Base-by-base conservation (phyloP, 2,888 invertebrate species). In the Drosophila pegasa region DNA sequence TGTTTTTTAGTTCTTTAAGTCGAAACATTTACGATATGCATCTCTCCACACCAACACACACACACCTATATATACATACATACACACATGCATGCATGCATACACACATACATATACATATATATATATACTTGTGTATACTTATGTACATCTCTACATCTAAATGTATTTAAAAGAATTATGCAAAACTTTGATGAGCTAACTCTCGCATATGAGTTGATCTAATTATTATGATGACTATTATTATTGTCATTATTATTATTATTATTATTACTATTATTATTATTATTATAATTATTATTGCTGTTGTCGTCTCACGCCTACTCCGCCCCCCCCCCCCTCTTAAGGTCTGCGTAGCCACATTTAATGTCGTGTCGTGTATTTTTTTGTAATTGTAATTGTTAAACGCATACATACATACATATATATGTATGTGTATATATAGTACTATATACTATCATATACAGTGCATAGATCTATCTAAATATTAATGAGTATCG, bases 1-100 rank as follows among this genome's bases (percentile, higher is more conserved):
- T 86, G 88, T 84, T 84, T 88, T 86, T 80, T 84, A 84, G 88
- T 88, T 84, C 66, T 88, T 71, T 84, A 84, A 84, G 84, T 77
- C 66, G 20, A 70, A 73, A 68, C 60, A 55, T 58, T 64, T 61
- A 61, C 38, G 58, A 86, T 79, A 71, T 61, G 50, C 60, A 66
- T 41, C 76, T 52, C 78, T 38, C 60, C 37, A 40, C 43, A 33
- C 45, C 2, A n/a, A n/a, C 33, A 57, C 20, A 63, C 41, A 52
- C 41, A 63, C 41, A 60, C 27, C 40, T 37, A 54, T 48, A 71
- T 8, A 56, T 41, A 35, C n/a, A 66, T 29, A 61, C 41, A 54
- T 22, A 60, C 40, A 68, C 16, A 63, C 51, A 60, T 18, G 69
- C 50, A 56, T 56, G 48, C 58, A 72, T 76, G 58, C 31, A 45